Evolutionary conservation across 2,113 vertebrate species (phyloP).

Genomic region (Nansenia antarctica): DNA sequence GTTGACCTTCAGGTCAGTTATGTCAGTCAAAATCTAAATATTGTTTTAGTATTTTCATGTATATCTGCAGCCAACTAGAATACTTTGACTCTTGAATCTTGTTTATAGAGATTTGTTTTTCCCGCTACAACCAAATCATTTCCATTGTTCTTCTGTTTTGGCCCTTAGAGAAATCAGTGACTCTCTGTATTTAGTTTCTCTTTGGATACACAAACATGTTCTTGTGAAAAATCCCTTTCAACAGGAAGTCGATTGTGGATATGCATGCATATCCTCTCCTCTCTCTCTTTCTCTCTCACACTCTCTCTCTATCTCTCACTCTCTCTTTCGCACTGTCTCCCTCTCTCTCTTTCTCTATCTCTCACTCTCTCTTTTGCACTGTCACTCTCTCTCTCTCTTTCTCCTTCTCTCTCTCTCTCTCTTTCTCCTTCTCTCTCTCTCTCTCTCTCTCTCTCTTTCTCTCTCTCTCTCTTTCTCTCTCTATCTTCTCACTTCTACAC

Average conservation of each 20-base stretch:
- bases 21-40: neutral
- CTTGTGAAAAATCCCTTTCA: too few relatives aligned
- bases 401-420: too few relatives aligned
- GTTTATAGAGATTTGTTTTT: neutral
- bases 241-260: neutral
- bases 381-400: neutral
- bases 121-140: too few relatives aligned
- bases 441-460: neutral
- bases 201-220: too few relatives aligned
- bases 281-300: too few relatives aligned
- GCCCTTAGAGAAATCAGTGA: neutral
- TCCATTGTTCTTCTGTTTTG: neutral
- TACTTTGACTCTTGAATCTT: neutral
- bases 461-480: too few relatives aligned
- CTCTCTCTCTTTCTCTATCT: neutral
- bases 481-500: neutral
- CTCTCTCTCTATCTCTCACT: too few relatives aligned
- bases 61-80: neutral
- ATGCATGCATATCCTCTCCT: neutral
- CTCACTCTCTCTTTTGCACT: neutral
- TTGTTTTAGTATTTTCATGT: neutral
- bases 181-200: neutral
- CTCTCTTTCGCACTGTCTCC: neutral
- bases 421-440: too few relatives aligned
- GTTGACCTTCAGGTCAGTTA: neutral